Conservation (phyloP, 1,140 invertebrate species). For the Bombus terrestris region DNA sequence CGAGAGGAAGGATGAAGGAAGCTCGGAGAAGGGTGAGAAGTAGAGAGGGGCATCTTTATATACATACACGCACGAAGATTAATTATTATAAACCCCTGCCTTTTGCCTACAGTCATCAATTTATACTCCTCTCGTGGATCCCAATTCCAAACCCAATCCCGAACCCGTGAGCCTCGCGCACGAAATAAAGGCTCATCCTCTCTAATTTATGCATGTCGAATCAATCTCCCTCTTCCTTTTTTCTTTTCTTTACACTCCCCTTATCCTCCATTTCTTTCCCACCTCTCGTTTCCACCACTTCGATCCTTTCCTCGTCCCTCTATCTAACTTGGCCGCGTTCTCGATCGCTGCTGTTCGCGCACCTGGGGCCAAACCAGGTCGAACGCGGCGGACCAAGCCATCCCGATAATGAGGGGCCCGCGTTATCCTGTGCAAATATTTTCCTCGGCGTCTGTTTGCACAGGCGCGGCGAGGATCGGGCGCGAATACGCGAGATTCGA, state of each 20-base stretch:
- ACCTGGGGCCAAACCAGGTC: constrained; percentile 67
- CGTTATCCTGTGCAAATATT: constrained; percentile 78
- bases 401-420: constrained; percentile 75
- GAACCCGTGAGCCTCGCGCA: constrained; percentile 68
- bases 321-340: not conserved
- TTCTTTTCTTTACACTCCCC: constrained; percentile 17
- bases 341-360: constrained; percentile 51
- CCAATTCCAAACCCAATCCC: constrained; percentile 77
- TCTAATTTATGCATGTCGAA: constrained; percentile 82
- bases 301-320: constrained; percentile 28
- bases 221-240: constrained; percentile 72
- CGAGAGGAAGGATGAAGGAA: constrained; percentile 13
- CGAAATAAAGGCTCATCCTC: constrained; percentile 79
- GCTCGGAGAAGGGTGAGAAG: constrained; percentile 20
- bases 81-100: constrained; percentile 81
- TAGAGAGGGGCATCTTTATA: constrained; percentile 16
- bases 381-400: constrained; percentile 50
- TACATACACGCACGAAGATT: constrained; percentile 77
- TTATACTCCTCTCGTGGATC: constrained; percentile 75
- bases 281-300: constrained; percentile 30
- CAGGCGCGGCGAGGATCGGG: constrained; percentile 59
- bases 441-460: constrained; percentile 73
- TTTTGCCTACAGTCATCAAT: constrained; percentile 81
- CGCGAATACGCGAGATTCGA: constrained; percentile 21
- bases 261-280: constrained; percentile 27